phyloP scores from a whole-genome alignment of 2,888 invertebrate species.

The Meiosimyza platycephala region DNA sequence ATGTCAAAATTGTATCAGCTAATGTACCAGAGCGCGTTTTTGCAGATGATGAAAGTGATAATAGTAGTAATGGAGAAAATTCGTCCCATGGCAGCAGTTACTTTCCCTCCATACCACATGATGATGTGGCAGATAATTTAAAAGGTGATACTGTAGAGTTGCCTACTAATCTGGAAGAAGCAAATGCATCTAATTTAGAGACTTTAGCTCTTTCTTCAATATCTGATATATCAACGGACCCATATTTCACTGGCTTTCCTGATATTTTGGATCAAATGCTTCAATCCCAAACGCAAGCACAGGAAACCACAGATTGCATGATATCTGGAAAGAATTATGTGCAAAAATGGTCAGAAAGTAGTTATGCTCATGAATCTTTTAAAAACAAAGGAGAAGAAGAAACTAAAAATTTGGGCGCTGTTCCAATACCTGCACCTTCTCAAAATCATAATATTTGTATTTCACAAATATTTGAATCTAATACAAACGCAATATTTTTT shows the following conservation, averaged over 20 bases:
- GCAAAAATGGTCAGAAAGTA: conserved; percentile 29
- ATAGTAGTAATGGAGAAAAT: conserved; percentile 30
- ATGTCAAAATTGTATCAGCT: conserved; percentile 31
- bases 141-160: conserved; percentile 15
- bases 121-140: background rate
- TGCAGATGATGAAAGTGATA: conserved; percentile 36
- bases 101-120: conserved; percentile 12
- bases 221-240: conserved; percentile 24
- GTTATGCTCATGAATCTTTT: conserved; percentile 2
- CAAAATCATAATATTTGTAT: conserved; percentile 8
- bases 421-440: background rate
- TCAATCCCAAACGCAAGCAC: conserved; percentile 28
- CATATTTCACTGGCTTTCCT: conserved; percentile 24
- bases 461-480: conserved; percentile 16
- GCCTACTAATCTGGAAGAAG: conserved; percentile 25
- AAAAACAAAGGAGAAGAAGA: background rate
- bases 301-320: conserved; percentile 33
- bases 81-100: background rate
- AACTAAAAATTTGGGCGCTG: background rate
- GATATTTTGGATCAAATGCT: conserved; percentile 35
- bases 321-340: conserved; percentile 31
- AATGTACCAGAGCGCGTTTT: conserved; percentile 34
- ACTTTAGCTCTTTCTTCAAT: conserved; percentile 23
- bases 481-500: background rate
- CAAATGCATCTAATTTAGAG: conserved; percentile 15